Evolutionary conservation across 2,888 invertebrate genomes (phyloP), one percentile per base, ranked within the genome.

Genomic region (Bibio marci): DNA sequence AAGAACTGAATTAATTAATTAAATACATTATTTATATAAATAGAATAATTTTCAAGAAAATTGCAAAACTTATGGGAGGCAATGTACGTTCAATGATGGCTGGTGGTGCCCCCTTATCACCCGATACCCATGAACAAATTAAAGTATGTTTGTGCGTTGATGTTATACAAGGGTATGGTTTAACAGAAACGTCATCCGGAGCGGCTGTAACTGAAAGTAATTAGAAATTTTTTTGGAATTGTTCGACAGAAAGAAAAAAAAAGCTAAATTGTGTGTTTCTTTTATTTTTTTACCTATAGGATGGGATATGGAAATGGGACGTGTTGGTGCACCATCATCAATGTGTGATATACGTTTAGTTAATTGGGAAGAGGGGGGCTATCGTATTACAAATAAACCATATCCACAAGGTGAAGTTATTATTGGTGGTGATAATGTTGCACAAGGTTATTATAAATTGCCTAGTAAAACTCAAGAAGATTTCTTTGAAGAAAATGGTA

Each of bases 121-220:
- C 90, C 1, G 94, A 95, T 58, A 95, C 95, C 11, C 95, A 97
- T 60, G 76, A 83, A 56, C 92, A 94, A 66, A 82, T 90, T 51
- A 80, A 83, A 59, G 74, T 85, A 43, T 92, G 92, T 57, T 71
- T 97, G 46, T 92, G 94, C 60, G 79, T 85, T 44, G 80, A 80
- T 44, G 77, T 98, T 32, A 75, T 85, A 42, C 88, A 90, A 56
- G 97, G 95, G 37, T 97, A 97, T 64, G 97, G 97, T 2, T 73
- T 97, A 44, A 98, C 97, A 0, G 97, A 98, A 71, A 92, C 95
- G 13, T 85, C 87, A 47, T 92, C 94, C 1, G 87, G 87, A 52
- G 94, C 92, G 38, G 77, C 81, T 43, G 82, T 83, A 39, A 81
- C 81, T 80, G 79, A 81, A 59, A 61, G 77, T 77, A 58, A 62